A percentile compares a stretch with the other conserved stretches of the same genome.
Evolutionary conservation across 1,140 invertebrate genomes (phyloP).

Genomic region (Drosophila dunni): DNA sequence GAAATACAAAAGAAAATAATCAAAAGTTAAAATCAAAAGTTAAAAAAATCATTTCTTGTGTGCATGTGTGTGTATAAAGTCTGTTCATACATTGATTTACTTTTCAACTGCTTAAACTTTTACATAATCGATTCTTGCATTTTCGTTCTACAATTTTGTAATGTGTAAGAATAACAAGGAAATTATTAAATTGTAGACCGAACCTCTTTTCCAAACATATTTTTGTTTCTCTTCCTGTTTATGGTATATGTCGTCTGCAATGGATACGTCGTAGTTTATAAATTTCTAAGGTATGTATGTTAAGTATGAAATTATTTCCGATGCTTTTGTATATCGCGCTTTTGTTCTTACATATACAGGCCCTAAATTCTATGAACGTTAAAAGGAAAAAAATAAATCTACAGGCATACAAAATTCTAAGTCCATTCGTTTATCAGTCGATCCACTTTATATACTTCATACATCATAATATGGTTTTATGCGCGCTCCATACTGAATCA

Average conservation of each 20-base stretch:
- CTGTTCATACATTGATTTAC: conserved; percentile 30
- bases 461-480: conserved; percentile 61
- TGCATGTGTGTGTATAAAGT: conserved; percentile 12
- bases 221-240: neutral
- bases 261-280: conserved; percentile 18
- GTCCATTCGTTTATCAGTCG: conserved; percentile 81
- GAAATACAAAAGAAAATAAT: conserved; percentile 68
- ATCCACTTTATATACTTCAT: conserved; percentile 65
- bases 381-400: conserved; percentile 78
- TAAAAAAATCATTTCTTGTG: conserved; percentile 37
- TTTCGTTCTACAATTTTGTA: conserved; percentile 3
- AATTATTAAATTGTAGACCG: conserved; percentile 13
- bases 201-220: conserved; percentile 2
- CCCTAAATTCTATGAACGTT: conserved; percentile 72
- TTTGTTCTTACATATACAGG: conserved; percentile 66
- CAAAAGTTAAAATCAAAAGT: conserved; percentile 12
- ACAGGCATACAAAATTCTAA: conserved; percentile 81
- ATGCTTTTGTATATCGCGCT: conserved; percentile 44
- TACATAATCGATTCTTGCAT: conserved; percentile 1
- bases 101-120: neutral
- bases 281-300: conserved; percentile 24
- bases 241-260: conserved; percentile 35
- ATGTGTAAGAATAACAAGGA: neutral
- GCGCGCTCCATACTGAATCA: conserved; percentile 54
- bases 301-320: conserved; percentile 47